These are phyloP conservation scores for Lordiphosa fenestrarum DNA, from an alignment of 2,888 invertebrate species.

Conservation along the genomic window DNA sequence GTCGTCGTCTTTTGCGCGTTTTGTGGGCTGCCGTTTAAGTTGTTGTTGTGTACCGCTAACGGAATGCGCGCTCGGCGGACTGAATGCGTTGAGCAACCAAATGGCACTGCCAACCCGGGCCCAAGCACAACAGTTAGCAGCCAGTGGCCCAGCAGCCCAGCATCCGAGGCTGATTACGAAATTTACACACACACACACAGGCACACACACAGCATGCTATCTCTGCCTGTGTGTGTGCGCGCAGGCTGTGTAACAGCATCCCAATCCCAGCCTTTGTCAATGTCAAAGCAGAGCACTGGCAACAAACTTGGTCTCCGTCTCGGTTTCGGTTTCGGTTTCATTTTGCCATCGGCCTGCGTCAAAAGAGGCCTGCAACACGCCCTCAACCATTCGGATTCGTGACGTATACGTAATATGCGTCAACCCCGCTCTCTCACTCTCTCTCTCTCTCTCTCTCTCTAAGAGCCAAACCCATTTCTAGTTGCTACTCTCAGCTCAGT, in stretches of 20 bases:
- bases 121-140: constrained; percentile 40
- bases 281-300: constrained; percentile 32
- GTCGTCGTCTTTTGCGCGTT: constrained; percentile 45
- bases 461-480: constrained; percentile 42
- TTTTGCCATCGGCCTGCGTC: constrained; percentile 32
- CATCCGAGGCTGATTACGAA: constrained; percentile 56
- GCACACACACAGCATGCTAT: background rate
- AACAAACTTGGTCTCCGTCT: constrained; percentile 2
- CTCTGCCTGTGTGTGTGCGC: constrained; percentile 3
- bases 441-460: constrained; percentile 11
- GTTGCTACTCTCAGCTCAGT: constrained; percentile 1
- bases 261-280: constrained; percentile 48
- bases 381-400: constrained; percentile 27
- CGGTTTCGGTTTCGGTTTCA: constrained; percentile 30
- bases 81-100: constrained; percentile 73
- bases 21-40: constrained; percentile 22
- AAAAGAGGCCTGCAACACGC: constrained; percentile 42
- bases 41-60: constrained; percentile 33
- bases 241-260: background rate
- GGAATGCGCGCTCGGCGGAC: constrained; percentile 55
- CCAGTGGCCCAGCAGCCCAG: constrained; percentile 10
- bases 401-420: constrained; percentile 51
- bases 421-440: constrained; percentile 14
- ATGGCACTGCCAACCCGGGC: constrained; percentile 71
- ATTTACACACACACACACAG: constrained; percentile 34